Base-by-base conservation (phyloP, 2,888 invertebrate species). In the Phania funesta region DNA sequence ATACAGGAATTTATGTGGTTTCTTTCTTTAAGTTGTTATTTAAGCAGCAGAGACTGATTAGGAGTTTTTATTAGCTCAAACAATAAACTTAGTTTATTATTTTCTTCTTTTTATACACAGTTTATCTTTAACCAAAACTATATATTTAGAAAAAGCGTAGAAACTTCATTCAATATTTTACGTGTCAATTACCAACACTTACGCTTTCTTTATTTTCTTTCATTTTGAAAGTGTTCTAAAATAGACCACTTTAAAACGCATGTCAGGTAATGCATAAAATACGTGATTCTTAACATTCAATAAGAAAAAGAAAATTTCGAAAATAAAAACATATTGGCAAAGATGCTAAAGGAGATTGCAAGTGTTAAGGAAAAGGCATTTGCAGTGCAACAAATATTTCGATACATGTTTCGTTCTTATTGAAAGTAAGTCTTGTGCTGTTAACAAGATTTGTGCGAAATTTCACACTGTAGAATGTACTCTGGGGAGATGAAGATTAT, bases 151-250 rank as follows among this genome's bases (percentile, higher is more conserved):
- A n/a, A n/a, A 52, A 64, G 32, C 50, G 41, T n/a, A 46, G 56
- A 54, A 81, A 77, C 73, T 77, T 73, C 73, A 81, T 81, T 81
- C 77, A 76, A 81, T 81, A 62, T 76, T 77, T 77, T 81, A 81
- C 73, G 77, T 81, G 81, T 81, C 77, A 77, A 77, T 81, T 81
- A 71, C 71, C 60, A 80, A 71, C 70, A 81, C 71, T 58, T 76
- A 48, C 20, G 52, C 8, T 41, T 50, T 38, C 20, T 46, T 67
- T 7, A 29, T 56, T 41, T 71, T 65, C 3, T 32, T 24, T 26
- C n/a, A 32, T 16, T 8, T 52, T 50, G 3, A 16, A 29, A 18
- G n/a, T 35, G 22, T 48, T 32, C 8, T 35, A 46, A 41, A n/a
- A 44, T 52, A 75, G 75, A 77, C 73, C 76, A 73, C 76, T 77